phyloP scores from a whole-genome alignment of 2,113 vertebrate genomes.

The Leucoraja erinaceus region DNA sequence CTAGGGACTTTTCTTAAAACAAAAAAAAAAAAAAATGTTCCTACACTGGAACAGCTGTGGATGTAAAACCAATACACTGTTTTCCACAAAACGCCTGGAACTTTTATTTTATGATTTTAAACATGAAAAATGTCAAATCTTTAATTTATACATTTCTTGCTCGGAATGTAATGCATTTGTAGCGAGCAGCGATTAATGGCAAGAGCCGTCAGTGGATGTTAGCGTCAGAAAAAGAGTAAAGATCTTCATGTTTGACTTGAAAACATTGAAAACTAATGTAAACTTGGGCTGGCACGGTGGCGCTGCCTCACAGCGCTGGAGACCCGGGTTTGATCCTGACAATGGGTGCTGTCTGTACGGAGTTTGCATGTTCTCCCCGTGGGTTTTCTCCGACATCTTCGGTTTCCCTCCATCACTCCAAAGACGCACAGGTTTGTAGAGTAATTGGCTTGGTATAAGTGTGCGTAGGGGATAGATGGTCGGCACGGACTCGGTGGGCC shows the following conservation, averaged over 20 bases:
- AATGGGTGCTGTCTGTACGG: too few species aligned
- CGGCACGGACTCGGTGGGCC: too few species aligned
- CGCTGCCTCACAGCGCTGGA: too few species aligned
- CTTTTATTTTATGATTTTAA: slow-evolving; percentile 30
- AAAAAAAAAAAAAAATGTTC: slow-evolving; percentile 39
- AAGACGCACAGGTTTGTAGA: too few species aligned
- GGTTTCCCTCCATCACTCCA: too few species aligned
- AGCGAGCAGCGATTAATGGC: slow-evolving; percentile 9
- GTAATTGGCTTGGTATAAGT: too few species aligned
- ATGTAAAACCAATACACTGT: slow-evolving; percentile 50
- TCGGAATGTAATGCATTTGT: background rate
- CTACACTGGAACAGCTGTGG: slow-evolving; percentile 56
- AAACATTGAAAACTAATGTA: background rate
- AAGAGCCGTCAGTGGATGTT: slow-evolving; percentile 5
- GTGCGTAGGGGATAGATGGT: too few species aligned
- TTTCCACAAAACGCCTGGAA: slow-evolving; percentile 43
- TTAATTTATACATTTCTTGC: slow-evolving; percentile 33
- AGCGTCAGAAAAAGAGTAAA: background rate
- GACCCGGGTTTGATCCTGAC: too few species aligned
- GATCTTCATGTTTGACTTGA: background rate
- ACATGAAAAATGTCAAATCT: slow-evolving; percentile 31
- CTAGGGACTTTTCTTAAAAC: slow-evolving; percentile 45
- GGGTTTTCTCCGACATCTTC: too few species aligned
- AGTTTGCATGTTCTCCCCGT: too few species aligned
- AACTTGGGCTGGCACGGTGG: too few species aligned